Evolutionary conservation across 2,888 invertebrate species (phyloP), one percentile per base, ranked within the genome.

Genomic region (Cetonia aurata): DNA sequence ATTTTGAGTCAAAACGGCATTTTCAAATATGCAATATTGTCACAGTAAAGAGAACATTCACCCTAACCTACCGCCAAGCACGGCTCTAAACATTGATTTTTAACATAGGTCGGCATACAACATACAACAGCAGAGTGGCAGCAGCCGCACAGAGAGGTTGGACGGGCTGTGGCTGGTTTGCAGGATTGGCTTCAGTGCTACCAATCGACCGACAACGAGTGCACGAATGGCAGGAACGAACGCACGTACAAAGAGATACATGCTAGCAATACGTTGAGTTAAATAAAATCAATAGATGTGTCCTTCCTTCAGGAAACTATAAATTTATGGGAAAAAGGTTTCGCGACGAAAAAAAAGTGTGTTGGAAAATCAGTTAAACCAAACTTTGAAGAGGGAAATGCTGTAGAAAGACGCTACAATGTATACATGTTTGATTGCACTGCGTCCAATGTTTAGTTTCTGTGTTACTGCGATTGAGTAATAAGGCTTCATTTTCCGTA

Each of bases 41-140:
- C 71, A 71, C 60, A 48, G 67, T 71, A 71, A 71, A 71, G 68
- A 65, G 71, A 69, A 41, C 69, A 57, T 71, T 71, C 71, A 71
- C 71, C 71, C 71, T 62, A 69, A 68, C 68, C 68, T 69, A 69
- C 66, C 62, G 62, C 62, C 67, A 70, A 70, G 57, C 70, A 70
- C 66, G 57, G 70, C 70, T 52, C 48, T 52, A 50, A 53, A 60
- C 69, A 69, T 69, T 69, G 69, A 69, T 69, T 69, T 69, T 69
- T 69, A 69, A 60, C 69, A 69, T 69, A 69, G 69, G 69, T 69
- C 69, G 69, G 69, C 60, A 69, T 53, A 62, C 41, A 60, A 50
- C 50, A 50, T 17, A n/a, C n/a, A n/a, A n/a, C n/a, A 33, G 33
- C 55, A 12, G 31, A 13, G 59, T n/a, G 33, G 10, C 48, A 65